phyloP scores from a whole-genome alignment of 2,113 vertebrate species.

The Hippocampus guttulatus region DNA sequence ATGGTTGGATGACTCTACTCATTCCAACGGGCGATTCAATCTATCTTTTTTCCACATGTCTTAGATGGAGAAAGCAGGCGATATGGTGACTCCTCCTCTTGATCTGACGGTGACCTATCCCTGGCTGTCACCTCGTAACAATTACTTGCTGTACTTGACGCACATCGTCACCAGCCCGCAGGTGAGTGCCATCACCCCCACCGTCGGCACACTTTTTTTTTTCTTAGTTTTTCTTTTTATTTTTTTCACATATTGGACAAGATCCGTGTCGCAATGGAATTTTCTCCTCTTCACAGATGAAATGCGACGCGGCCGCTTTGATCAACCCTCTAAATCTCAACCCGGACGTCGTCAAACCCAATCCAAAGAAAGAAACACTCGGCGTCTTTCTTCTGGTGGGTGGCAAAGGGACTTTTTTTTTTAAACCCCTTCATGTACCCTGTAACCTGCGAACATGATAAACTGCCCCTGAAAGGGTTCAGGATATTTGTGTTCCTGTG shows the following conservation, averaged over 20 bases:
- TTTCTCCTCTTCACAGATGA: conserved; percentile 65
- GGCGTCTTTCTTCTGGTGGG: conserved; percentile 80
- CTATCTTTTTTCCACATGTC: not conserved
- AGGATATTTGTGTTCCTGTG: not conserved
- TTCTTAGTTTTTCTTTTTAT: no score
- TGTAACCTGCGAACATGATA: no score
- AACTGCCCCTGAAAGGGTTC: no score
- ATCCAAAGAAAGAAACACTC: conserved; percentile 74
- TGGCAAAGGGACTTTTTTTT: not conserved
- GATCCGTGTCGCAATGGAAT: not conserved
- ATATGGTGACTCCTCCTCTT: conserved; percentile 74
- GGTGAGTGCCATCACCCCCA: conserved; percentile 35
- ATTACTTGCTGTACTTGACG: conserved; percentile 81
- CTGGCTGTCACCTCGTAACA: conserved; percentile 68
- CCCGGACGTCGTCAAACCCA: conserved; percentile 12
- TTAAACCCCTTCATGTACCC: no score
- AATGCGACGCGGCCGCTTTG: conserved; percentile 60
- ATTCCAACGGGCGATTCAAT: no score
- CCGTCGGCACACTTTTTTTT: not conserved
- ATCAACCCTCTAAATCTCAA: conserved; percentile 71
- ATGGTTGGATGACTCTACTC: not conserved
- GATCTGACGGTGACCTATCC: conserved; percentile 79
- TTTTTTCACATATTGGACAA: not conserved
- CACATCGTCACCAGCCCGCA: conserved; percentile 69
- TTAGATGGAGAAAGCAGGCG: conserved; percentile 78